Base-by-base conservation (phyloP, 2,888 invertebrate genomes). In the Drosophila cognata region DNA sequence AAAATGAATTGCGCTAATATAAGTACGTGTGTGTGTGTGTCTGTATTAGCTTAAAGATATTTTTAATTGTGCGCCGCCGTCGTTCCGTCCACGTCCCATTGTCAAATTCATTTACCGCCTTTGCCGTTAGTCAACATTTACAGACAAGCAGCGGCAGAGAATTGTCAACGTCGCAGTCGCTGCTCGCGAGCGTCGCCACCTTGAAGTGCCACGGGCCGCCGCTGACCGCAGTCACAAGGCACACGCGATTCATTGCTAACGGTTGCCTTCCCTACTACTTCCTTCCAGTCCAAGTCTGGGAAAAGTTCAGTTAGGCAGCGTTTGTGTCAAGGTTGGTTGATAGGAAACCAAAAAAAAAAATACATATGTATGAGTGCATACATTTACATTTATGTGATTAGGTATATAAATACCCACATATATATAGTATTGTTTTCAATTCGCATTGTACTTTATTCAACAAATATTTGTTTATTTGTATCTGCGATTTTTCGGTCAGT, bases 31-130 rank as follows among this genome's bases (percentile, higher is more conserved):
- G 31, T 53, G 46, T 69, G 50, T 74, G 68, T 66, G 62, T 64
- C 56, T 77, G 62, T 79, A 81, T 85, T 86, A 89, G 88, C 79
- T 84, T 75, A 69, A 83, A 83, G 86, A 83, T 87, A 89, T 87
- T 87, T 87, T 75, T 88, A 87, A 87, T 90, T 85, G 81, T 79
- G 53, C 65, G 66, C 46, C 60, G 55, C 46, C 51, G 50, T 48
- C 57, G 76, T 48, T 63, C n/a, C n/a, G 50, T 57, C 46, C 56
- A 25, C 61, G 50, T 25, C 61, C 36, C 71, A 69, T 68, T 78
- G 81, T 71, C 69, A 71, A 84, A 82, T 80, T 71, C 67, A 83
- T 63, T 66, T 70, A 66, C 67, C 64, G 66, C 64, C 66, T 66
- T 71, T 69, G 67, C 74, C 72, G 65, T 70, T 78, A 70, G 78